Conservation (phyloP, 2,797 vertebrate species). For the Rhinichthys osculus region DNA sequence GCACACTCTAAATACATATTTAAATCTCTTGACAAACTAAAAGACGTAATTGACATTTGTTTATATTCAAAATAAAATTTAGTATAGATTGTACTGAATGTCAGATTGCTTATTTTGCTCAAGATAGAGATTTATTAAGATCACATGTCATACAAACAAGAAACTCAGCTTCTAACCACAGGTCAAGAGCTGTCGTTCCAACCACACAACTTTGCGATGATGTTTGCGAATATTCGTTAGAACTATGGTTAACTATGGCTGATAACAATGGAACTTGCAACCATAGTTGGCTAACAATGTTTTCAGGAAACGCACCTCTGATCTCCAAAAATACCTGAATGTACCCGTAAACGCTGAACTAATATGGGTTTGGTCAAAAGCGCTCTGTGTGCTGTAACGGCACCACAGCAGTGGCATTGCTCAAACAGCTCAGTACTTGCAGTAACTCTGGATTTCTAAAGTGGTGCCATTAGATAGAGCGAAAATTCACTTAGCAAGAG, state of each 20-base stretch:
- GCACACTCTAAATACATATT: too few species aligned
- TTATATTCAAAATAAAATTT: not conserved
- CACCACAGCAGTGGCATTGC: not conserved
- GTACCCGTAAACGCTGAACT: not conserved
- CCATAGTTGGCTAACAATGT: not conserved
- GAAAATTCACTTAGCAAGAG: conserved; percentile 36
- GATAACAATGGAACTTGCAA: not conserved
- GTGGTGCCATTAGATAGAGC: conserved; percentile 23
- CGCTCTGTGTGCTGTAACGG: not conserved
- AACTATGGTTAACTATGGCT: not conserved
- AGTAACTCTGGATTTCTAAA: conserved; percentile 18
- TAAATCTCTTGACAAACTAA: not conserved
- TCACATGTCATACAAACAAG: not conserved
- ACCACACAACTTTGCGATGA: not conserved
- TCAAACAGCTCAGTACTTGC: not conserved
- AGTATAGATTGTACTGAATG: not conserved
- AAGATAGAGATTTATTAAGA: not conserved
- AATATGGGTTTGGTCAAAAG: not conserved
- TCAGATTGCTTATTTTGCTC: not conserved
- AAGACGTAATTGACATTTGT: not conserved
- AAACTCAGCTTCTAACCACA: not conserved
- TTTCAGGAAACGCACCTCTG: not conserved
- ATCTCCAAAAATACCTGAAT: conserved; percentile 10
- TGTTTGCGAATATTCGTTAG: not conserved
- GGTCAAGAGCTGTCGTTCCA: not conserved